A percentile compares a stretch with the other conserved stretches of the same genome.
phyloP scores from a whole-genome alignment of 2,113 vertebrate species.

The Leptobrachium ailaonicum region DNA sequence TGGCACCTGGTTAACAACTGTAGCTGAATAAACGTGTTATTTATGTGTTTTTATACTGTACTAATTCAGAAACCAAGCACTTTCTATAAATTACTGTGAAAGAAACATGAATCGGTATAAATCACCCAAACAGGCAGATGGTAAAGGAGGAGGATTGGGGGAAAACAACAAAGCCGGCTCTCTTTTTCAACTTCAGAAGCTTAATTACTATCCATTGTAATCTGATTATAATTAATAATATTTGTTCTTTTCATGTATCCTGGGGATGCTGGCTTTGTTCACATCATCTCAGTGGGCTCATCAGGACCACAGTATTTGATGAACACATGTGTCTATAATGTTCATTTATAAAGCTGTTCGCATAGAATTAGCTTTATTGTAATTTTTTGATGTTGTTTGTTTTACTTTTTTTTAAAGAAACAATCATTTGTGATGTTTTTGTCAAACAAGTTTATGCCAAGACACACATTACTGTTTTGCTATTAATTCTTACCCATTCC shows the following conservation, averaged over 20 bases:
- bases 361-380: no score
- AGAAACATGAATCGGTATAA: constrained; percentile 22
- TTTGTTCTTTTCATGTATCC: constrained; percentile 19
- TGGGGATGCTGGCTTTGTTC: background rate
- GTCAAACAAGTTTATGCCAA: no score
- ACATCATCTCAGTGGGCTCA: background rate
- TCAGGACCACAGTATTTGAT: no score
- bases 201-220: constrained; percentile 17
- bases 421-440: no score
- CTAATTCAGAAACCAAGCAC: constrained; percentile 20
- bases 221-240: constrained; percentile 26
- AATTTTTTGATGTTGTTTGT: no score
- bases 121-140: constrained; percentile 33
- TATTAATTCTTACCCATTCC: no score
- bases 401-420: no score
- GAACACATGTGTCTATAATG: no score
- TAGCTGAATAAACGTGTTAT: background rate
- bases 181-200: constrained; percentile 1
- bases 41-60: constrained; percentile 21
- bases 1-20: background rate
- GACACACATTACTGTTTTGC: no score
- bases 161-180: constrained; percentile 10
- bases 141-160: constrained; percentile 4
- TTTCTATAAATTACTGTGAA: constrained; percentile 40
- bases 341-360: no score